These are phyloP conservation scores for Serripes groenlandicus DNA, from an alignment of 2,888 invertebrate species.

Conservation along the genomic window DNA sequence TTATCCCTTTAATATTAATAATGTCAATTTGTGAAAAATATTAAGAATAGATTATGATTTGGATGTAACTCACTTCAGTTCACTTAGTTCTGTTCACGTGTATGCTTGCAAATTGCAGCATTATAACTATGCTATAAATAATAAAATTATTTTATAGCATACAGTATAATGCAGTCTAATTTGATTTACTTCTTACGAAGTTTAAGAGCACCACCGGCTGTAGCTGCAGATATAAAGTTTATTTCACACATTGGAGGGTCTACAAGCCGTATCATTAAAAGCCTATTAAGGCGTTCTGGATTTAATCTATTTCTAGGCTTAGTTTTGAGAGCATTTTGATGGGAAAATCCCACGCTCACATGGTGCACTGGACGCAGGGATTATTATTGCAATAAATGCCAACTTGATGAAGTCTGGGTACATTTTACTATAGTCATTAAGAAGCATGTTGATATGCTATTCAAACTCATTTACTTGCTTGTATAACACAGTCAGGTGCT, in stretches of 20 bases:
- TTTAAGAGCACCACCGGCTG: slow-evolving; percentile 16
- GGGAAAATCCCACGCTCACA: slow-evolving; percentile 42
- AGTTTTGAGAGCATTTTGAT: slow-evolving; percentile 34
- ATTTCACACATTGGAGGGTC: slow-evolving; percentile 14
- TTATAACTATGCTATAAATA: too few relatives aligned
- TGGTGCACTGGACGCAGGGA: slow-evolving; percentile 33
- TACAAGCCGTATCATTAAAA: slow-evolving; percentile 26
- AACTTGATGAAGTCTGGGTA: slow-evolving; percentile 29
- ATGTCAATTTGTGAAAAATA: too few relatives aligned
- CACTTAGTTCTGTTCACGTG: too few relatives aligned
- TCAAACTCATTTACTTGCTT: slow-evolving; percentile 20
- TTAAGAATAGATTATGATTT: too few relatives aligned
- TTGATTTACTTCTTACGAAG: slow-evolving; percentile 3
- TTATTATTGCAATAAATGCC: slow-evolving; percentile 22
- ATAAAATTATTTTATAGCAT: too few relatives aligned
- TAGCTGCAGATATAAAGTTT: slow-evolving; percentile 17
- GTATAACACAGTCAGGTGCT: slow-evolving; percentile 3
- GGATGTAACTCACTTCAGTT: too few relatives aligned
- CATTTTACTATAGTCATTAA: slow-evolving; percentile 26
- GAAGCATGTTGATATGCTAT: slow-evolving; percentile 7
- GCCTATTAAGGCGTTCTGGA: slow-evolving; percentile 33
- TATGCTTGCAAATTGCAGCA: too few relatives aligned
- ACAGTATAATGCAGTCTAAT: too few relatives aligned
- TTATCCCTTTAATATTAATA: too few relatives aligned
- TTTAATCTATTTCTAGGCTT: slow-evolving; percentile 39